Percentiles rank a stretch among this genome's conserved stretches.
phyloP scores from a whole-genome alignment of 1,140 invertebrate genomes.

The Diprion similis region DNA sequence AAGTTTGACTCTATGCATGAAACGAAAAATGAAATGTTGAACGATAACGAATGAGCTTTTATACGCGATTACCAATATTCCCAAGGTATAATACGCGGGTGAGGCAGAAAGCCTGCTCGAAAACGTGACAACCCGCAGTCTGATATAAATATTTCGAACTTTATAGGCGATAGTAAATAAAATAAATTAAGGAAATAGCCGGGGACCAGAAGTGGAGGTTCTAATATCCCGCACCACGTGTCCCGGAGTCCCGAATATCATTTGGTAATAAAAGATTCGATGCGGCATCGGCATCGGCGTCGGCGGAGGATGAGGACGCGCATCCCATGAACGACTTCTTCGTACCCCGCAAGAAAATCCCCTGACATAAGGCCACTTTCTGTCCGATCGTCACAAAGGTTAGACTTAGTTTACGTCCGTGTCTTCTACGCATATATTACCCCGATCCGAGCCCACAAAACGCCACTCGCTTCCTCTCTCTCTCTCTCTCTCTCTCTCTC shows the following conservation, averaged over 20 bases:
- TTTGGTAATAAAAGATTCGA: conserved; percentile 9
- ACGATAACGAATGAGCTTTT: too few species aligned
- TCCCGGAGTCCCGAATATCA: background rate
- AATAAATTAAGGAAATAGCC: conserved; percentile 4
- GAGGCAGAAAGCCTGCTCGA: too few species aligned
- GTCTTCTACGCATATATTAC: conserved; percentile 10
- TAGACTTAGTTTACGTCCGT: conserved; percentile 3
- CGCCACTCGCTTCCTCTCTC: conserved; percentile 12
- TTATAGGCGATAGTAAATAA: conserved; percentile 10
- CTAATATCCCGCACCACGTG: too few species aligned
- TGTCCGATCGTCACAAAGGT: background rate
- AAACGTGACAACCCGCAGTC: background rate
- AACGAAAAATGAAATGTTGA: too few species aligned
- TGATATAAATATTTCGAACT: conserved; percentile 13
- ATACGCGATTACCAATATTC: too few species aligned
- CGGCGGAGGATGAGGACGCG: too few species aligned
- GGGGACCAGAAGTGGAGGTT: background rate
- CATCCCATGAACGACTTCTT: background rate
- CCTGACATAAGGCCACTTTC: conserved; percentile 14
- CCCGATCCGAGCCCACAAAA: background rate
- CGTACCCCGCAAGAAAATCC: conserved; percentile 3
- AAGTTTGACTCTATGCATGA: too few species aligned
- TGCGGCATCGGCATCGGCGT: background rate
- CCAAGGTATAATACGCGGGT: too few species aligned
- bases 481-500: too few species aligned